A percentile compares a stretch with the other conserved stretches of the same genome.
Evolutionary conservation across 2,113 vertebrate species (phyloP).

Genomic region (Callospermophilus lateralis): DNA sequence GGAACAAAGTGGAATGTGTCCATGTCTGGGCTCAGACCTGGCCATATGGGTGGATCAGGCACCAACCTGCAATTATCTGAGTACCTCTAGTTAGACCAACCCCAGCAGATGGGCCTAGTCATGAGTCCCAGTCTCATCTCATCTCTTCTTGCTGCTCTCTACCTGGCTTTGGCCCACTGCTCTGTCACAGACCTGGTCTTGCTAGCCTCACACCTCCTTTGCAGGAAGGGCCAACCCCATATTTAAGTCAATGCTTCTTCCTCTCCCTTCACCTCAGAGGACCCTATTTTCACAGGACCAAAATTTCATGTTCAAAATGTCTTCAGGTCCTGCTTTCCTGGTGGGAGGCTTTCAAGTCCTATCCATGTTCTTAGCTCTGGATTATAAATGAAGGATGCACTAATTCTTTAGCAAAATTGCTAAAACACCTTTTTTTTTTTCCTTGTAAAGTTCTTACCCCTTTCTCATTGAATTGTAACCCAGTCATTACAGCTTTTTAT

Average conservation of each 20-base stretch:
- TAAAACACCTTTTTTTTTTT: neutral
- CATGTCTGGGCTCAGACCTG: neutral
- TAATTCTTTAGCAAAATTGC: slow-evolving; percentile 1
- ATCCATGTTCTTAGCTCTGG: neutral
- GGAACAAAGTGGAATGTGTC: neutral
- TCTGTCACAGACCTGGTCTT: neutral
- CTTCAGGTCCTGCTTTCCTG: neutral
- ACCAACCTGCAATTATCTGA: neutral
- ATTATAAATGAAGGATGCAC: neutral
- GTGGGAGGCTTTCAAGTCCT: neutral
- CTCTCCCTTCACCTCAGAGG: neutral
- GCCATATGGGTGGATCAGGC: neutral
- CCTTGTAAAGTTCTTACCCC: neutral
- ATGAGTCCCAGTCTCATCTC: neutral
- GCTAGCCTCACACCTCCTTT: neutral
- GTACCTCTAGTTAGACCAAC: neutral
- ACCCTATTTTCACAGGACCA: neutral
- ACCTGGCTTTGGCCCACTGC: neutral
- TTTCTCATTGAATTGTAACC: neutral
- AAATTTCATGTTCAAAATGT: slow-evolving; percentile 2
- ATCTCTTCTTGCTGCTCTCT: neutral
- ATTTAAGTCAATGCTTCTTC: neutral
- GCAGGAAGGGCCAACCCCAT: neutral
- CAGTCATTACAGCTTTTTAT: neutral
- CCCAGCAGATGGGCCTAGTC: neutral